Conservation (phyloP, 2,797 vertebrate genomes). For the Molothrus ater region DNA sequence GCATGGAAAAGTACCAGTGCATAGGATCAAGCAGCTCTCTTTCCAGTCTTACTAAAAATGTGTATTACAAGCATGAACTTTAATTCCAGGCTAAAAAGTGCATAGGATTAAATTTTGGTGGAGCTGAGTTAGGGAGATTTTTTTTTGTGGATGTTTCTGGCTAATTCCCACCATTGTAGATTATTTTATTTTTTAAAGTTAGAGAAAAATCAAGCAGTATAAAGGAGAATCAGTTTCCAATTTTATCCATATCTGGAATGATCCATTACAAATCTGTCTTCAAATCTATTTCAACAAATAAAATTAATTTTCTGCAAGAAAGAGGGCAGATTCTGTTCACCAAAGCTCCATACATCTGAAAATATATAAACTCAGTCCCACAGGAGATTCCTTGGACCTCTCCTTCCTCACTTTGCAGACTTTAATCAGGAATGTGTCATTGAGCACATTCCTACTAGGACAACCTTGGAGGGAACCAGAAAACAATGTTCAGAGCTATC, state of each 20-base stretch:
- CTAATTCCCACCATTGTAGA: background rate
- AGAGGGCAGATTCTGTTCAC: background rate
- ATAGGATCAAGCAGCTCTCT: background rate
- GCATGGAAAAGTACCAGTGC: background rate
- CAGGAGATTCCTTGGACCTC: background rate
- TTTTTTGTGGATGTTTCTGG: background rate
- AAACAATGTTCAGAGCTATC: background rate
- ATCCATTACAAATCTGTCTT: background rate
- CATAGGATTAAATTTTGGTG: background rate
- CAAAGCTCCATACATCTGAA: background rate
- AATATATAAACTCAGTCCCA: background rate
- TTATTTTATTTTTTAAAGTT: background rate
- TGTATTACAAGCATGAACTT: background rate
- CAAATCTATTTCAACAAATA: background rate
- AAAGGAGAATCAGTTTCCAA: background rate
- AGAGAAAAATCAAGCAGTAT: background rate
- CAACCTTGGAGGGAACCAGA: background rate
- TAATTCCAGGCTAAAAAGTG: background rate
- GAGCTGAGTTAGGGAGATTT: background rate
- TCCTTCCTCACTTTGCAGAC: background rate
- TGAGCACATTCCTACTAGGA: background rate
- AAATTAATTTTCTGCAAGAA: background rate
- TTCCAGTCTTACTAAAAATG: background rate
- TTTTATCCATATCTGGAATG: background rate
- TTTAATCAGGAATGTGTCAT: background rate